Conservation (phyloP, 2,888 invertebrate species). For the Ischnura elegans region DNA sequence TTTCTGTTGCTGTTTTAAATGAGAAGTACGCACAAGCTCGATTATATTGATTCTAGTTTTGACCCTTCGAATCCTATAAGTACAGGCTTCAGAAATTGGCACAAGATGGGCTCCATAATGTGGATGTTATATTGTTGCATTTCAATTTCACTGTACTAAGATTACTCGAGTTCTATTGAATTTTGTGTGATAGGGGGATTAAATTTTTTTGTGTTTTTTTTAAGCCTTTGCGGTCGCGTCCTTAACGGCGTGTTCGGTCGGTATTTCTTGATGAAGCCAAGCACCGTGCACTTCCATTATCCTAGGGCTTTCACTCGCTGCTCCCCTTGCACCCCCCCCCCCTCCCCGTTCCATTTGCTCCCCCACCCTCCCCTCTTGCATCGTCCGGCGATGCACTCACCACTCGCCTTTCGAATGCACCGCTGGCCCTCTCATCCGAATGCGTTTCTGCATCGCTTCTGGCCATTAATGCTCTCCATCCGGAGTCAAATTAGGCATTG, state of each 20-base stretch:
- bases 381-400: neutral
- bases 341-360: neutral
- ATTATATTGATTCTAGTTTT: too few species aligned
- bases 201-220: neutral
- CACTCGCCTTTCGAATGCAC: neutral
- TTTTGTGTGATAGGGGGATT: too few species aligned
- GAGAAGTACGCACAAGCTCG: too few species aligned
- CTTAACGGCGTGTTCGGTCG: neutral
- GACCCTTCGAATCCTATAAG: too few species aligned
- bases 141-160: too few species aligned
- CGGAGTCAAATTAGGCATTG: neutral
- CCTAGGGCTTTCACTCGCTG: neutral
- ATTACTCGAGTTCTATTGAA: too few species aligned
- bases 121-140: too few species aligned
- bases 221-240: neutral
- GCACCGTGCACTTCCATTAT: neutral
- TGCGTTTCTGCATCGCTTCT: slow-evolving; percentile 7
- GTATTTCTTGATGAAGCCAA: neutral
- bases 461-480: neutral
- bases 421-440: neutral
- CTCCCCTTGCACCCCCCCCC: neutral
- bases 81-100: too few species aligned
- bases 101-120: too few species aligned
- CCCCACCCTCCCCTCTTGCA: too few species aligned
- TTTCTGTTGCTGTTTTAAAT: too few species aligned